Percentiles rank a stretch among this genome's conserved stretches.
Conservation (phyloP, 2,888 invertebrate genomes). For the Phalera bucephala region DNA sequence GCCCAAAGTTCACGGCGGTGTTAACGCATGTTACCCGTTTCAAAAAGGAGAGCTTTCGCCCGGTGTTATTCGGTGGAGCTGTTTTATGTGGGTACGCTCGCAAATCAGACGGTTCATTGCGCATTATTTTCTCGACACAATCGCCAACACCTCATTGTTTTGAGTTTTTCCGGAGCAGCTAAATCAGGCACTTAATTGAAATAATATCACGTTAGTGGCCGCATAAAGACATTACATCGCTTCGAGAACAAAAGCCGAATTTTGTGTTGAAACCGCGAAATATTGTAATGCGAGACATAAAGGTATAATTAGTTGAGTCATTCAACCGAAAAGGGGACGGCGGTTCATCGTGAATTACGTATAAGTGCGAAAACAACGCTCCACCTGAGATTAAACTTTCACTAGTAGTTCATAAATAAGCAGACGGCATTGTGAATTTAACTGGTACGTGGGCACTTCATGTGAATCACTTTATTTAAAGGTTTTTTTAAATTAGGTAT, state of each 20-base stretch:
- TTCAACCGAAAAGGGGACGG: conserved; percentile 48
- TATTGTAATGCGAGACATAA: conserved; percentile 63
- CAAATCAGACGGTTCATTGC: conserved; percentile 69
- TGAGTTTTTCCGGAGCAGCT: conserved; percentile 69
- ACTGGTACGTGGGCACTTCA: no score
- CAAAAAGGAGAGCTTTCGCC: conserved; percentile 26
- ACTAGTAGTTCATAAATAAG: conserved; percentile 16
- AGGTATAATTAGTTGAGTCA: conserved; percentile 57
- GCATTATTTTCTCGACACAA: conserved; percentile 64
- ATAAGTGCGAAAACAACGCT: conserved; percentile 21
- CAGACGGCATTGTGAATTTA: not conserved
- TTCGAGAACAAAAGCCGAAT: conserved; percentile 73
- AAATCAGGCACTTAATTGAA: conserved; percentile 76
- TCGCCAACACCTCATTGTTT: conserved; percentile 75
- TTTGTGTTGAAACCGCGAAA: conserved; percentile 71
- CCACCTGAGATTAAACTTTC: conserved; percentile 37
- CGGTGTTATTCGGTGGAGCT: conserved; percentile 21
- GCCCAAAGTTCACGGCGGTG: conserved; percentile 30
- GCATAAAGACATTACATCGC: conserved; percentile 67
- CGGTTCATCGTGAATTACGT: conserved; percentile 40
- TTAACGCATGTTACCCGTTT: conserved; percentile 33
- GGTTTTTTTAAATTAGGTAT: not conserved
- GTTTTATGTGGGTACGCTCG: conserved; percentile 42
- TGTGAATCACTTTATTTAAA: not conserved
- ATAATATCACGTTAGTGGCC: conserved; percentile 74